Base-by-base conservation (phyloP, 2,113 vertebrate species). In the Cariama cristata region DNA sequence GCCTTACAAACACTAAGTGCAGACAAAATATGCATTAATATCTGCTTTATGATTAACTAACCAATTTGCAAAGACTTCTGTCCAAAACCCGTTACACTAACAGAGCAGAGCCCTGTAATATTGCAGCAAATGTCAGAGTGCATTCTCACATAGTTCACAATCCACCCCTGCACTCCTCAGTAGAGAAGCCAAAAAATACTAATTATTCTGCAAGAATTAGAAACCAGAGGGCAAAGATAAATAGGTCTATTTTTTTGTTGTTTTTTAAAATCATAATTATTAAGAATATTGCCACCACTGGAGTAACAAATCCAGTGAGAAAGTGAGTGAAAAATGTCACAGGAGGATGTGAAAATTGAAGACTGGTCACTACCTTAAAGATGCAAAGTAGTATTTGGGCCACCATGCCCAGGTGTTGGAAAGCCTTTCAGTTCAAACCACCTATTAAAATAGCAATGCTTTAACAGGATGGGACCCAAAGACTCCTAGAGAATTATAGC, bases 211-310 rank as follows among this genome's bases (percentile, higher is more conserved):
- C 16, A 67, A 85, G 17, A 79, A 71, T 20, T 63, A 87, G 20
- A 71, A 94, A 58, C 10, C 42, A 77, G 16, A 74, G 13, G 17
- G 20, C 16, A 81, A 69, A 59, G 32, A 73, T 68, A 52, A 66
- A 40, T 17, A 83, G 8, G 5, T 42, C 13, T 38, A 11, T 12
- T 5, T 56, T 1, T 20, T 38, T n/a, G 28, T 45, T 30, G 33
- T 35, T 38, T 45, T 11, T 4, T 1, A 6, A 4, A 59, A 30
- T 38, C 1, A 0, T 2, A 50, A 53, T 79, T 74, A 52, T 63
- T 55, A 45, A 6, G n/a, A 89, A 79, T 74, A 91, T 55, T 71
- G 11, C 3, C 20, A 59, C 14, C 16, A n/a, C 45, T 45, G 14
- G 9, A 77, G 9, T 59, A 81, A 62, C n/a, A 91, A 74, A 32